Conservation (phyloP, 2,888 invertebrate genomes). For the Sarcophaga carnaria region DNA sequence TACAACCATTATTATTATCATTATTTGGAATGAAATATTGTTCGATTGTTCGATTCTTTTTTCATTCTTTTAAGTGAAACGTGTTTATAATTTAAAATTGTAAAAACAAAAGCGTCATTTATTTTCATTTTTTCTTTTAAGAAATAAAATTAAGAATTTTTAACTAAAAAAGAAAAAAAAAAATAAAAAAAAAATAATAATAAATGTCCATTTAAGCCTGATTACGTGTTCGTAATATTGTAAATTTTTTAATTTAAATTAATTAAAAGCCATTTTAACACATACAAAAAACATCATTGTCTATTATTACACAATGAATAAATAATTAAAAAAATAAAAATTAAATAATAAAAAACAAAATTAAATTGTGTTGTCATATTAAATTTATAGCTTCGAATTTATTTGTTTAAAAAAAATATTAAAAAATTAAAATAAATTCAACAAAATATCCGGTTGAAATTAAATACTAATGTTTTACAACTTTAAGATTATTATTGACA, state of each 20-base stretch:
- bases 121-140: not conserved
- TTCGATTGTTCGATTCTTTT: constrained; percentile 9
- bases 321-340: too few relatives aligned
- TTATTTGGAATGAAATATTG: not conserved
- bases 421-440: not conserved
- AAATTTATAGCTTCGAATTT: not conserved
- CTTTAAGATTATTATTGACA: constrained; percentile 25
- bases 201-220: constrained; percentile 45
- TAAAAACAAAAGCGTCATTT: not conserved
- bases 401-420: not conserved
- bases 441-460: not conserved
- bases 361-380: constrained; percentile 48
- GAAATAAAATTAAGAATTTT: constrained; percentile 21
- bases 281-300: not conserved
- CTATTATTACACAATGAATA: not conserved
- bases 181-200: constrained; percentile 20
- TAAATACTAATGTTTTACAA: not conserved
- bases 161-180: constrained; percentile 14
- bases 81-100: constrained; percentile 62
- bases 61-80: constrained; percentile 39
- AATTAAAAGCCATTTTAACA: not conserved
- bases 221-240: constrained; percentile 40
- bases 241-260: too few relatives aligned
- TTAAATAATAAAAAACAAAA: not conserved
- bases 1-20: not conserved